Conservation (phyloP, 2,113 vertebrate genomes). For the rat (Rattus norvegicus) region DNA sequence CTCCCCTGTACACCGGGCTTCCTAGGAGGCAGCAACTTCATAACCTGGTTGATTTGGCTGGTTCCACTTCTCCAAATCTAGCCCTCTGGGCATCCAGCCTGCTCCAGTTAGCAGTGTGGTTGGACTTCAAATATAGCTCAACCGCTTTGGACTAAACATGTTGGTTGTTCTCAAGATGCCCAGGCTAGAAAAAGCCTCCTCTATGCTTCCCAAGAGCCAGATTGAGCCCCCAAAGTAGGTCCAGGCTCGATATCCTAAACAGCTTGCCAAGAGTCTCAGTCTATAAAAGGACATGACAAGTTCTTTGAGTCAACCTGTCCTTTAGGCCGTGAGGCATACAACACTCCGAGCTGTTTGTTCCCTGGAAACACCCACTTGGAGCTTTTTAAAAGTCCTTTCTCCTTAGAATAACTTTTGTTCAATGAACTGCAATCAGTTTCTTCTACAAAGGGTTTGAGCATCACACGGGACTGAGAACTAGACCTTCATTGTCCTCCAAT, state of each 20-base stretch:
- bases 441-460: neutral
- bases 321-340: neutral
- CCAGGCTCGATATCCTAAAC: neutral
- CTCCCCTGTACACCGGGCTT: neutral
- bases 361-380: neutral
- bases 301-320: conserved; percentile 4
- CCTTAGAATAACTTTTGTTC: neutral
- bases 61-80: neutral
- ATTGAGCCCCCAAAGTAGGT: neutral
- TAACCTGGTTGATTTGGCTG: neutral
- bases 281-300: neutral
- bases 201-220: neutral
- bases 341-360: neutral
- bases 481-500: neutral
- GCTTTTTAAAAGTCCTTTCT: neutral
- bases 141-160: neutral
- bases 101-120: neutral
- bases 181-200: neutral
- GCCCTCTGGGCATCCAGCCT: neutral
- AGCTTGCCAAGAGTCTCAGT: conserved; percentile 5
- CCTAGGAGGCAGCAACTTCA: neutral
- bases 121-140: neutral
- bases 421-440: neutral
- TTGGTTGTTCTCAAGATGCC: conserved; percentile 12
- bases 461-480: neutral